Percentiles rank a stretch among this genome's conserved stretches.
phyloP scores from a whole-genome alignment of 2,797 vertebrate genomes.

The Spinus olivaceus region DNA sequence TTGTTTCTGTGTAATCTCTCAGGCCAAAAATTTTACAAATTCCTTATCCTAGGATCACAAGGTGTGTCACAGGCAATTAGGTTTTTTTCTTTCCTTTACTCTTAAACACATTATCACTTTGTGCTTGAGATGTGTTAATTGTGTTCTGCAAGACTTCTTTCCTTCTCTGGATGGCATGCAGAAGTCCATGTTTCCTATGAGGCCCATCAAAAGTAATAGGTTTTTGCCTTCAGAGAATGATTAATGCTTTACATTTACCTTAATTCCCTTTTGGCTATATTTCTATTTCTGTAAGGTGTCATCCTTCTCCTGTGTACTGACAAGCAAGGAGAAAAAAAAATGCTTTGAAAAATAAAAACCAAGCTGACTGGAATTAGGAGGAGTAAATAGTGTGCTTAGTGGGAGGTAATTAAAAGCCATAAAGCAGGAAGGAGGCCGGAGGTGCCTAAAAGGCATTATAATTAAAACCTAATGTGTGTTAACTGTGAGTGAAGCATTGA shows the following conservation, averaged over 20 bases:
- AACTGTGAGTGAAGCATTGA: conserved; percentile 18
- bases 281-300: background rate
- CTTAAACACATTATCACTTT: background rate
- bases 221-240: background rate
- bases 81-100: background rate
- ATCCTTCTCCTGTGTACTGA: background rate
- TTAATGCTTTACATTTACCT: background rate
- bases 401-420: conserved; percentile 50
- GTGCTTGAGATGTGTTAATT: background rate
- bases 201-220: background rate
- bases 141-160: background rate
- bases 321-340: background rate
- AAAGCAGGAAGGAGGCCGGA: conserved; percentile 22
- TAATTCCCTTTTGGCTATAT: background rate
- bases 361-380: conserved; percentile 20
- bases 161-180: background rate
- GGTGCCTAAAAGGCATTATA: conserved; percentile 42
- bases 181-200: background rate
- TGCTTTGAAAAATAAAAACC: background rate
- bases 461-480: conserved; percentile 49
- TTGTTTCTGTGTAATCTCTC: background rate
- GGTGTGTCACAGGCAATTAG: background rate
- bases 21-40: background rate
- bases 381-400: conserved; percentile 13
- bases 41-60: background rate